Percentiles rank a stretch among this genome's conserved stretches.
These are phyloP conservation scores for Drosophila azteca DNA, from an alignment of 1,140 invertebrate species.

Conservation along the genomic window DNA sequence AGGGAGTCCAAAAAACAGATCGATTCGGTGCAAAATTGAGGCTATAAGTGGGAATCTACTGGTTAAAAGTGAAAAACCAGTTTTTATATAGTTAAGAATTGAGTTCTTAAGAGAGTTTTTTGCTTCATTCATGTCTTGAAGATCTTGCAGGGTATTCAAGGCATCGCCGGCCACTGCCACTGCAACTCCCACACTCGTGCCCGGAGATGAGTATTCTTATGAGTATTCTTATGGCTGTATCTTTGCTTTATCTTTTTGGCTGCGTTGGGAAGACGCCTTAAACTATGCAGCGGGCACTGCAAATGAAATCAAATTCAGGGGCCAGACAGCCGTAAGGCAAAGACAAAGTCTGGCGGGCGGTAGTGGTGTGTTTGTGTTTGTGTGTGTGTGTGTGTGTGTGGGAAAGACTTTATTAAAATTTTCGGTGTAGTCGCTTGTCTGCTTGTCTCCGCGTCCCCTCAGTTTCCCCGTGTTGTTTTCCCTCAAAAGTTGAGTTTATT, in stretches of 20 bases:
- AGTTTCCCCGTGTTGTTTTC: constrained; percentile 12
- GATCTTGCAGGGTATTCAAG: too few relatives aligned
- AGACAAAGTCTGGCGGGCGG: too few relatives aligned
- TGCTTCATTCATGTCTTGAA: too few relatives aligned
- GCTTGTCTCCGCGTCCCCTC: not conserved
- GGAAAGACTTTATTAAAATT: constrained; percentile 61
- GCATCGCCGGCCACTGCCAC: not conserved
- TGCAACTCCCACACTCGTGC: not conserved
- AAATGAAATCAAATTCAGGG: constrained; percentile 37
- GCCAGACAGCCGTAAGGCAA: constrained; percentile 34
- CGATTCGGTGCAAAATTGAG: too few relatives aligned
- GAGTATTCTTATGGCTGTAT: too few relatives aligned
- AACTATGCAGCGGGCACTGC: constrained; percentile 56
- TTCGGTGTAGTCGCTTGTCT: constrained; percentile 48
- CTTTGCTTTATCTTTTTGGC: constrained; percentile 8
- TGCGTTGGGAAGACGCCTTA: constrained; percentile 14
- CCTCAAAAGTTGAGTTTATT: constrained; percentile 52
- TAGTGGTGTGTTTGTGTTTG: too few relatives aligned
- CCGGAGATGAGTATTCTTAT: not conserved
- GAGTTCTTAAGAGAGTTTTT: too few relatives aligned
- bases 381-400: too few relatives aligned
- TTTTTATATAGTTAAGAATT: too few relatives aligned
- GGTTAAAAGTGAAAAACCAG: too few relatives aligned
- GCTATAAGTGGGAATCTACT: too few relatives aligned
- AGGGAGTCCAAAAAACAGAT: too few relatives aligned